Evolutionary conservation across 2,888 invertebrate genomes (phyloP), one percentile per base, ranked within the genome.

Genomic region (Apamea anceps): DNA sequence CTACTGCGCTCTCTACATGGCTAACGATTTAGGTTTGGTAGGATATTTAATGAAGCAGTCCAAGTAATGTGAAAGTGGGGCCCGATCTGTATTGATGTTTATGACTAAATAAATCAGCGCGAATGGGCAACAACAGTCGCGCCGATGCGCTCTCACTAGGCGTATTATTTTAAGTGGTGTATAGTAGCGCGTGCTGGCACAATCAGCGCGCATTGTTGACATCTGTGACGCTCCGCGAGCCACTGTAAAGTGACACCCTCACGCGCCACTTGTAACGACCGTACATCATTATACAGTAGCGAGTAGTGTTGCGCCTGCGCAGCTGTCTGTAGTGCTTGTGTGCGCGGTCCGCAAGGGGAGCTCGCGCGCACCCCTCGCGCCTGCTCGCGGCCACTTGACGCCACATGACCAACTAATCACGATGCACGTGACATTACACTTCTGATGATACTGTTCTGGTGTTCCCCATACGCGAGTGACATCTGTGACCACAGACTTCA

Each of bases 371-470:
- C 67, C 62, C 75, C 57, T 54, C 13, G 63, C 48, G 15, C 7
- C 48, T 42, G 70, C 77, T 66, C 45, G 73, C 77, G 67, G 70
- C 82, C 80, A 84, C 82, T 82, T 72, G 83, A 73, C 84, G 77
- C 77, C 86, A 84, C 75, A 84, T 80, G 7, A 73, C 57, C 60
- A 80, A 37, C 68, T 68, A 60, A 65, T 68, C 66, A 48, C 72
- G 12, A 13, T 2, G 42, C 48, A 28, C 62, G 66, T 48, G 62
- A 67, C 67, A 45, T 25, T 67, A 63, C 28, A 18, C 25, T 37
- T 5, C 70, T 45, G 10, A 42, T 12, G 15, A n/a, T 28, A 51
- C 18, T 70, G 28, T 21, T 63, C 37, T 66, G 62, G 3, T 37
- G 62, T 42, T 12, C 18, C n/a, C 18, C n/a, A 1, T 32, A 42